Percentiles rank a stretch among this genome's conserved stretches.
These are phyloP conservation scores for Dynastes grantii DNA, from an alignment of 2,888 invertebrate species.

Conservation along the genomic window DNA sequence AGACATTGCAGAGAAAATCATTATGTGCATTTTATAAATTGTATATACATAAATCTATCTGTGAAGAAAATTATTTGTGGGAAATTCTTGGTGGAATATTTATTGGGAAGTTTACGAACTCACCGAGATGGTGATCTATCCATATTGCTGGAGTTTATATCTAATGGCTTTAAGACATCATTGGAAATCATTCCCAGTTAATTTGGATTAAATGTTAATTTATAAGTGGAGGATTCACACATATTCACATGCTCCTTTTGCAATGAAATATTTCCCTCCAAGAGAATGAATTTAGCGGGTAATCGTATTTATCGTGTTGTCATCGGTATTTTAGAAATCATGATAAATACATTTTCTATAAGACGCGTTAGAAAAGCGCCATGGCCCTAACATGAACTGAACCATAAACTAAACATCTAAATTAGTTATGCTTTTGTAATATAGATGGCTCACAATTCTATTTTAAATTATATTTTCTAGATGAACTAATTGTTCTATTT, in stretches of 20 bases:
- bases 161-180: conserved; percentile 62
- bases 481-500: too few relatives aligned
- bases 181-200: conserved; percentile 56
- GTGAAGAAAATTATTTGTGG: background rate
- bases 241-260: background rate
- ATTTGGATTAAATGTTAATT: background rate
- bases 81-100: background rate
- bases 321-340: background rate
- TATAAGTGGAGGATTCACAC: background rate
- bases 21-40: too few relatives aligned
- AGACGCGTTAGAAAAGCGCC: too few relatives aligned
- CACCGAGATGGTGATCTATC: conserved; percentile 65
- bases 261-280: conserved; percentile 40
- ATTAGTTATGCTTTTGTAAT: too few relatives aligned
- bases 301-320: background rate
- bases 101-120: conserved; percentile 23
- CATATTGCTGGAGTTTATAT: conserved; percentile 61
- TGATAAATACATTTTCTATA: too few relatives aligned
- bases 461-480: too few relatives aligned
- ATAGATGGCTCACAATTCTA: too few relatives aligned
- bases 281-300: conserved; percentile 45
- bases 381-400: too few relatives aligned
- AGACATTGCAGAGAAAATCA: background rate
- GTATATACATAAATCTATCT: background rate
- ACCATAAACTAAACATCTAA: too few relatives aligned